phyloP scores from a whole-genome alignment of 2,797 vertebrate species.

The Pithecia hirsuta region DNA sequence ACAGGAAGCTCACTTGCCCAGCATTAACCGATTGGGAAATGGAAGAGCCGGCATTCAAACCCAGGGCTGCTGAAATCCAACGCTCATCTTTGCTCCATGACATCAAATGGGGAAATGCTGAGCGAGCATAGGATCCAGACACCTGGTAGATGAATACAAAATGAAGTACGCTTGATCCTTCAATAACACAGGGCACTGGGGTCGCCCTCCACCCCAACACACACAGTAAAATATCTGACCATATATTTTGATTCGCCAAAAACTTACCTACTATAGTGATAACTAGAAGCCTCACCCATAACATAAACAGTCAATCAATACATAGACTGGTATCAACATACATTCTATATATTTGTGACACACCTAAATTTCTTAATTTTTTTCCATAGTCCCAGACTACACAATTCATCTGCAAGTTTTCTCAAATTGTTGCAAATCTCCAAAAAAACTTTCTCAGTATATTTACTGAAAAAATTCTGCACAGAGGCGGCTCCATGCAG shows the following conservation, averaged over 20 bases:
- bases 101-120: no score
- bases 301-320: background rate
- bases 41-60: background rate
- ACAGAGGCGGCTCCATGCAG: background rate
- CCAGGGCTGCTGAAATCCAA: background rate
- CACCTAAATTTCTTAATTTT: background rate
- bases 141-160: rapidly evolving
- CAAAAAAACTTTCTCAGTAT: background rate
- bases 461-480: background rate
- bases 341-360: background rate
- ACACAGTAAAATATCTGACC: background rate
- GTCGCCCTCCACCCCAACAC: background rate
- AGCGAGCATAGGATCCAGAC: background rate
- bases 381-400: background rate
- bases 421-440: background rate
- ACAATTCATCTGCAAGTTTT: background rate
- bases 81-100: background rate
- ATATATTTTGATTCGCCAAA: background rate
- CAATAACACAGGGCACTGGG: background rate
- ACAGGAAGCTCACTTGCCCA: background rate
- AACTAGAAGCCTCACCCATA: background rate
- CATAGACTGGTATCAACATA: background rate
- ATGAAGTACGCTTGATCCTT: no score
- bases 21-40: rapidly evolving
- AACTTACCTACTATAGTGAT: background rate